Base-by-base conservation (phyloP, 2,888 invertebrate genomes). In the Nymphalis c-album region DNA sequence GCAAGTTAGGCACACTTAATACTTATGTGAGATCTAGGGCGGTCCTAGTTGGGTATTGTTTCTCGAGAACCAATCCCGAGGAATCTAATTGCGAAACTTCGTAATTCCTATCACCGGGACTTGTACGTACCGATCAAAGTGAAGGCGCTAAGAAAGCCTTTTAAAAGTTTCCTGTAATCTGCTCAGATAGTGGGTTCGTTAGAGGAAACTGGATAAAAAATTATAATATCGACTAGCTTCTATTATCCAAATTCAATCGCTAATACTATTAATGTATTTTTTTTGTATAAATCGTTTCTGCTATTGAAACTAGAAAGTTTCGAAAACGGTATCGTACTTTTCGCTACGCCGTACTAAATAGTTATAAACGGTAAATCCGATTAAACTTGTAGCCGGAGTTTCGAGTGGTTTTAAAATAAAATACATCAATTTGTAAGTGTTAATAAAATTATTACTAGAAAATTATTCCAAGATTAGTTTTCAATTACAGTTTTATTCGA, bases 131-230 rank as follows among this genome's bases (percentile, higher is more conserved):
- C 58, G 59, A 62, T 67, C 62, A 48, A 61, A 55, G 60, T 71
- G 64, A 69, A 60, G 64, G 66, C 63, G 65, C 69, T 63, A 63
- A 60, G 68, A 68, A 72, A 75, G 70, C 71, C 74, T 75, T 72
- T 74, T 73, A 74, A 74, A 75, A 74, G 67, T 75, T 72, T 61
- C 71, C 64, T 63, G 63, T 69, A 70, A 74, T 73, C 72, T 57
- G 48, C 35, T 66, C 68, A 57, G 67, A 69, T 69, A 69, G 69
- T 71, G 64, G 40, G 3, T 69, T 69, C 60, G 70, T 64, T 68
- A 60, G 60, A 61, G 2, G 35, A 13, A 40, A 13, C 3, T 40
- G 10, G 10, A 40, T 40, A 40, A 40, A 40, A 40, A 40, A 13
- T 3, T 13, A 40, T 13, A 40, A 40, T 13, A 13, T 40, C 40